phyloP scores from a whole-genome alignment of 2,113 vertebrate species.

The Pachycephala philippinensis region DNA sequence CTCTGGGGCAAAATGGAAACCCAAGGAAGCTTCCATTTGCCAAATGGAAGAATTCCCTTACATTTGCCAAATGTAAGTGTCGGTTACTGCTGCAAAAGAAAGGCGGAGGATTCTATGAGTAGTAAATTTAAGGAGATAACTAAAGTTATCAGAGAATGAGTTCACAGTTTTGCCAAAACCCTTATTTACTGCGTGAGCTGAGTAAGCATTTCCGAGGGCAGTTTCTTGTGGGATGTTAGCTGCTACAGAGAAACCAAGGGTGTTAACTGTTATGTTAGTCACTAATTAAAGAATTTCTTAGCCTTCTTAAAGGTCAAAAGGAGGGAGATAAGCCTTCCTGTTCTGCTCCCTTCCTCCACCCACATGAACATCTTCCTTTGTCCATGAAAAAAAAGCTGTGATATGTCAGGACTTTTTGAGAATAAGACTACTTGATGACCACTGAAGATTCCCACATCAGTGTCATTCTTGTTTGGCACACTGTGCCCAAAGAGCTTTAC shows the following conservation, averaged over 20 bases:
- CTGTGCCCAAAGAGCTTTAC: slow-evolving; percentile 15
- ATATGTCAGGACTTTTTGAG: slow-evolving; percentile 9
- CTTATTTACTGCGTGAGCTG: not conserved
- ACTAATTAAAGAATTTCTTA: slow-evolving; percentile 47
- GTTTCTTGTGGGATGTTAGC: not conserved
- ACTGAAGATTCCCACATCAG: not conserved
- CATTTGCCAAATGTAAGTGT: not conserved
- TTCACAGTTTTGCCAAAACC: not conserved
- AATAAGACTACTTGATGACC: slow-evolving; percentile 47
- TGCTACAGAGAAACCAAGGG: not conserved
- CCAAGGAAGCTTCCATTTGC: not conserved
- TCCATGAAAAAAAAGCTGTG: not conserved
- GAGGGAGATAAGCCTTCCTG: slow-evolving; percentile 28
- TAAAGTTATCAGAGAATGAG: not conserved
- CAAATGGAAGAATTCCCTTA: not conserved
- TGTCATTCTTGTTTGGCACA: not conserved
- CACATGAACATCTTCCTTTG: not conserved
- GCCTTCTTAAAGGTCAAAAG: slow-evolving; percentile 3
- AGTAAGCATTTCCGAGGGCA: not conserved
- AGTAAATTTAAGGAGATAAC: not conserved
- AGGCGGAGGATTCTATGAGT: not conserved
- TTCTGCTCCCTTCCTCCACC: not conserved
- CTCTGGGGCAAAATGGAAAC: not conserved
- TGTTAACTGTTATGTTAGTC: slow-evolving; percentile 33
- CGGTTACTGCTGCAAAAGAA: not conserved